Conservation (phyloP, 1,140 invertebrate species). For the Samia ricini region DNA sequence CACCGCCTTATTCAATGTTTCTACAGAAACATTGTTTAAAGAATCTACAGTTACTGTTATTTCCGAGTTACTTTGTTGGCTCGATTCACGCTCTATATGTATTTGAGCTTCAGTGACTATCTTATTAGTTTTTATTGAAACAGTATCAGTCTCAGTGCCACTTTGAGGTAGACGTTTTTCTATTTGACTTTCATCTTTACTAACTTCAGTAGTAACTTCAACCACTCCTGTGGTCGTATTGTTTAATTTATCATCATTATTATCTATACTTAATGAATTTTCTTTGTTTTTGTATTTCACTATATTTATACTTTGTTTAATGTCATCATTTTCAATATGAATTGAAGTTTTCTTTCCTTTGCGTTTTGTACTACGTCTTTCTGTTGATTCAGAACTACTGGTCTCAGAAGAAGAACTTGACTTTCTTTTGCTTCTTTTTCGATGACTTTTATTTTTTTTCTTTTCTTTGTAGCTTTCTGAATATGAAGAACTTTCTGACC, state of each 20-base stretch:
- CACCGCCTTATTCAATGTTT: constrained; percentile 50
- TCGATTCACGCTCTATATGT: constrained; percentile 68
- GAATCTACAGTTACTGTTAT: constrained; percentile 61
- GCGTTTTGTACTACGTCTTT: constrained; percentile 55
- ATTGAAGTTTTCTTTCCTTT: constrained; percentile 72
- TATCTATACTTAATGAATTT: constrained; percentile 31
- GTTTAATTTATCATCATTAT: constrained; percentile 28
- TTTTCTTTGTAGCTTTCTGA: constrained; percentile 48
- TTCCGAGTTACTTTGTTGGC: constrained; percentile 60
- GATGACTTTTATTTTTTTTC: constrained; percentile 57
- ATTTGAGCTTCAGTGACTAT: constrained; percentile 76
- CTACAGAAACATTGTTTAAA: constrained; percentile 60
- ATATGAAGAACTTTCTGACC: constrained; percentile 62
- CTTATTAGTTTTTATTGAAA: constrained; percentile 72
- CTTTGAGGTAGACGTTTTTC: constrained; percentile 59
- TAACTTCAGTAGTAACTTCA: constrained; percentile 43
- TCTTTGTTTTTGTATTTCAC: constrained; percentile 61
- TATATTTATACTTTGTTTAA: constrained; percentile 70
- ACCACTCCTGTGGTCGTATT: constrained; percentile 32
- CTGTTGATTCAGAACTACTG: constrained; percentile 61
- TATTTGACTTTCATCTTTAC: constrained; percentile 43
- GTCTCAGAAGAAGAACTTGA: constrained; percentile 50
- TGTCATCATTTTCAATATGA: constrained; percentile 64
- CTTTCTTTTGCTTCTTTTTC: constrained; percentile 56
- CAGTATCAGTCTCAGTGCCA: constrained; percentile 72